These are phyloP conservation scores for Percopsis transmontana DNA, from an alignment of 2,113 vertebrate species.

Conservation along the genomic window DNA sequence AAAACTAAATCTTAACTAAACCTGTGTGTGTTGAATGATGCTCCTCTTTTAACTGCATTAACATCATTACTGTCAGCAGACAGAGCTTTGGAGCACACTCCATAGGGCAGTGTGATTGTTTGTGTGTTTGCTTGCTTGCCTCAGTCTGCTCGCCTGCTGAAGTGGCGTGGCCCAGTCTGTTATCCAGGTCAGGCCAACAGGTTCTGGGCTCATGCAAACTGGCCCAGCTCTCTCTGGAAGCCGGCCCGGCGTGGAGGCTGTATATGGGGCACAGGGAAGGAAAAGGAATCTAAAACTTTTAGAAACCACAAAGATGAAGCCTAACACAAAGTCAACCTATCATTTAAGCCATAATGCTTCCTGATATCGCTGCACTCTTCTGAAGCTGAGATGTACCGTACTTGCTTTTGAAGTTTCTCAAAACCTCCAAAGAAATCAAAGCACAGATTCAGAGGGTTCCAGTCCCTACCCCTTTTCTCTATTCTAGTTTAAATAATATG, in stretches of 20 bases:
- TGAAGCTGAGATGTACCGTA: constrained; percentile 24
- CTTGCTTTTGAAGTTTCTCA: neutral
- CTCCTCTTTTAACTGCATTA: neutral
- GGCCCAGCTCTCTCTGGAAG: constrained; percentile 70
- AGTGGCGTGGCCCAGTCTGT: constrained; percentile 61
- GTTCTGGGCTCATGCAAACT: constrained; percentile 71
- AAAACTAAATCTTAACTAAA: neutral
- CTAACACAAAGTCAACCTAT: constrained; percentile 54
- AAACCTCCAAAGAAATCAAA: constrained; percentile 39
- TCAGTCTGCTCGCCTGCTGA: constrained; percentile 44
- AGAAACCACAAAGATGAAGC: constrained; percentile 51
- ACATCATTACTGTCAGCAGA: neutral
- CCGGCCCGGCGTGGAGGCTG: constrained; percentile 64
- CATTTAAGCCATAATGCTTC: constrained; percentile 46
- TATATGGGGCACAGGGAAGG: constrained; percentile 73
- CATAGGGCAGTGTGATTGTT: neutral
- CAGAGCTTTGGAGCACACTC: no score
- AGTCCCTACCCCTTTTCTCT: neutral
- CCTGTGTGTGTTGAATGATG: neutral
- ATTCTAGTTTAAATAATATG: constrained; percentile 19
- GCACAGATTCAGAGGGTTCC: constrained; percentile 34
- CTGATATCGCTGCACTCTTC: constrained; percentile 1
- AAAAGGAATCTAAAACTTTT: constrained; percentile 58
- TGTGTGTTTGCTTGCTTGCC: constrained; percentile 17
- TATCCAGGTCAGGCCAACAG: constrained; percentile 76